Evolutionary conservation across 2,797 vertebrate genomes (phyloP).

Genomic region (Chromis chromis): DNA sequence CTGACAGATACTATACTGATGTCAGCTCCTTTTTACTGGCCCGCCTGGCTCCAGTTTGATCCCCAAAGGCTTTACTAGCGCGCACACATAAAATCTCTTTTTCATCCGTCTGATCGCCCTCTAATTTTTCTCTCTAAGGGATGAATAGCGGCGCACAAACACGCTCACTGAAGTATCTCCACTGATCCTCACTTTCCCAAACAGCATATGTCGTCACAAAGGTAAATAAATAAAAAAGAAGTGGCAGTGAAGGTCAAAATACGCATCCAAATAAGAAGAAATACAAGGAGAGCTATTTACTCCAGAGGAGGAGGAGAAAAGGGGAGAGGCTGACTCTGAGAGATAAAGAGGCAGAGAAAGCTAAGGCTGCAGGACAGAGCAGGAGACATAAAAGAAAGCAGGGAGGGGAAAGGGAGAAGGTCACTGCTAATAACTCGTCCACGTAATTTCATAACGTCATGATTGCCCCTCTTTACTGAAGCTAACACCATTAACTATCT

Average conservation of each 20-base stretch:
- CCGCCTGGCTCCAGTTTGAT: constrained; percentile 55
- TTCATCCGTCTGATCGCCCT: constrained; percentile 53
- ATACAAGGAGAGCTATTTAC: constrained; percentile 45
- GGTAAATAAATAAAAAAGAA: constrained; percentile 34
- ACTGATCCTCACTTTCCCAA: constrained; percentile 37
- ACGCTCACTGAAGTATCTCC: constrained; percentile 41
- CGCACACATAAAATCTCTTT: constrained; percentile 51
- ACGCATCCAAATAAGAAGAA: constrained; percentile 43
- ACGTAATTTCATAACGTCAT: constrained; percentile 82
- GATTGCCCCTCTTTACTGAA: constrained; percentile 73
- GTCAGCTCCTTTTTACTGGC: constrained; percentile 61
- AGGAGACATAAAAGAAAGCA: constrained; percentile 39
- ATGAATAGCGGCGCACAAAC: constrained; percentile 41
- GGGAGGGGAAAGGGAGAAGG: constrained; percentile 68
- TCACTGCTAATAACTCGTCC: constrained; percentile 80
- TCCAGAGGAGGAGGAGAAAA: constrained; percentile 47
- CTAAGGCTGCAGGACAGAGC: constrained; percentile 33
- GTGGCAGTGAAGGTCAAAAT: constrained; percentile 71
- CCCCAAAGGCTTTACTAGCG: constrained; percentile 55
- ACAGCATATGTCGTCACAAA: constrained; percentile 47
- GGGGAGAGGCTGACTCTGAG: constrained; percentile 60
- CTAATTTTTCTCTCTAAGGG: constrained; percentile 55
- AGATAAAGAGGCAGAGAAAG: constrained; percentile 65
- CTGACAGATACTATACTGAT: constrained; percentile 61
- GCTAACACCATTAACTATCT: constrained; percentile 61